Conservation (phyloP, 1,140 invertebrate genomes). For the Doryteuthis pealeii region DNA sequence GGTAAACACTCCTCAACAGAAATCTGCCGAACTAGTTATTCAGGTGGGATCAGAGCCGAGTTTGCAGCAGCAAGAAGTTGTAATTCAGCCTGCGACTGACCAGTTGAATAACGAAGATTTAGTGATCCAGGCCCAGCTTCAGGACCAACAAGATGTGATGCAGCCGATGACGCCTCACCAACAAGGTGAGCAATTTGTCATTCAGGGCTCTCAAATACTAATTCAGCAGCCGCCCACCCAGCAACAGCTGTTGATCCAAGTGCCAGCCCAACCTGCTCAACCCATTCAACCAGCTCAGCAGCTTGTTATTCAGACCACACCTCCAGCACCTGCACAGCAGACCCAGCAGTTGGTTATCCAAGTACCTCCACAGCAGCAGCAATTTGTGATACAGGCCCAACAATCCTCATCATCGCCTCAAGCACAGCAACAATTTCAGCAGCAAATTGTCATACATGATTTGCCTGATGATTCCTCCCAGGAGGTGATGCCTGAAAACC, state of each 20-base stretch:
- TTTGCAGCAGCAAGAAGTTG: background rate
- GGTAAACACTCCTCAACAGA: background rate
- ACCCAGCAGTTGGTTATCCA: background rate
- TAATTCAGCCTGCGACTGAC: background rate
- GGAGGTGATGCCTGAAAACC: too few species aligned
- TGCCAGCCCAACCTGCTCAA: background rate
- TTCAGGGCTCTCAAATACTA: background rate
- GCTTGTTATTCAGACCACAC: slow-evolving; percentile 3
- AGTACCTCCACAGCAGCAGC: background rate
- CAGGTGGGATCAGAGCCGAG: background rate
- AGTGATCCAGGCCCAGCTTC: background rate
- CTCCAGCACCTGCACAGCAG: background rate
- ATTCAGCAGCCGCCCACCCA: background rate
- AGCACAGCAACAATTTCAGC: background rate
- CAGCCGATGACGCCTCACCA: background rate
- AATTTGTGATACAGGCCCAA: slow-evolving; percentile 9
- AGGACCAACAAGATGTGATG: background rate
- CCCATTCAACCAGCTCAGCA: background rate
- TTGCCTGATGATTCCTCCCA: background rate
- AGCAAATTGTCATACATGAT: slow-evolving; percentile 2
- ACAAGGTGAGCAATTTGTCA: background rate
- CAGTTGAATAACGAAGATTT: background rate
- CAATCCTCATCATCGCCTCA: background rate
- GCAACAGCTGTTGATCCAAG: background rate
- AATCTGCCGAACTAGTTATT: background rate